Base-by-base conservation (phyloP, 2,888 invertebrate species). In the Calliopum simillimum region DNA sequence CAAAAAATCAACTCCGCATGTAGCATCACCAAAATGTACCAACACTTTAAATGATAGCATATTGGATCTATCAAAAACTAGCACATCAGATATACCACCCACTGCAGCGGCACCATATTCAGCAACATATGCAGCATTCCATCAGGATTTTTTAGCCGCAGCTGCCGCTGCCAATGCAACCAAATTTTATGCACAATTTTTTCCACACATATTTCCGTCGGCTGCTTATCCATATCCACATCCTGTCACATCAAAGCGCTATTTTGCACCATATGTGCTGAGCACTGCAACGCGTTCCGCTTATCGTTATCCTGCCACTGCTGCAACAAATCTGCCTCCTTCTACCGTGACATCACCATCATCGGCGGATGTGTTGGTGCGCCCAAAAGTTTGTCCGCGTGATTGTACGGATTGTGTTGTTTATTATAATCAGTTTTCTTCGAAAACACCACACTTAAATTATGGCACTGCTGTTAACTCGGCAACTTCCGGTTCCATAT, bases 101-200 rank as follows among this genome's bases (percentile, higher is more conserved):
- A 68, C 58, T 63, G 44, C 11, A 23, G 59, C 47, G 55, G 13
- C 19, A 19, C 25, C 66, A 16, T 55, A 19, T 13, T 23, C 47
- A 23, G 16, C 62, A 13, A 25, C 65, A 1, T 66, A 75, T 46
- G 74, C 14, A 76, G 59, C 68, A 3, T 73, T 77, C 23, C 81
- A 81, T 33, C 76, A 79, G 46, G 81, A 84, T 51, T 71, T 84
- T 46, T 70, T 83, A 66, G 82, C 84, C 58, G 83, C 75, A 2
- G 73, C 76, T 23, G 77, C 77, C 25, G 76, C 84, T 61, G 82
- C 82, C 19, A 82, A 78, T 72, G 83, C 83, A 3, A 82, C 83
- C 33, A 83, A 84, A 49, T 82, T 84, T 63, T 83, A 83, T 76
- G 81, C 84, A 11, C 84, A 84, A 46, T 83, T 84, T 68, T 80